Evolutionary conservation across 2,888 invertebrate species (phyloP).

Genomic region (Acrobasis suavella): DNA sequence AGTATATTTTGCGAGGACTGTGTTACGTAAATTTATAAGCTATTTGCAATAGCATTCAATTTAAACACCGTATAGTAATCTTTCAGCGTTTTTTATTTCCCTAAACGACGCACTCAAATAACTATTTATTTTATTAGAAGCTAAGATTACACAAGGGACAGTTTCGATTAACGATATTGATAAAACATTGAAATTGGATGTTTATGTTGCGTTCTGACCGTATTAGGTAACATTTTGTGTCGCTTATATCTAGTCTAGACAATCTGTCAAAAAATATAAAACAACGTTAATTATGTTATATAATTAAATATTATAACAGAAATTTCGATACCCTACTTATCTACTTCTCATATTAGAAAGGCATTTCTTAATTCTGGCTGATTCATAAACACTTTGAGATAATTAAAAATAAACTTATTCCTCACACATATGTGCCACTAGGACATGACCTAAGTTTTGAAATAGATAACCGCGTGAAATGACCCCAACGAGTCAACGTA

Average conservation of each 20-base stretch:
- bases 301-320: neutral
- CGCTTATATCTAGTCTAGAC: neutral
- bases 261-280: neutral
- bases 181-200: neutral
- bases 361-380: neutral
- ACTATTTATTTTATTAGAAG: neutral
- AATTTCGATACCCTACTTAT: neutral
- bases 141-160: neutral
- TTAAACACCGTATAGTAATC: constrained; percentile 4
- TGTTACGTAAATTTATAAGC: constrained; percentile 52
- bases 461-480: neutral
- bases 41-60: constrained; percentile 32
- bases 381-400: neutral
- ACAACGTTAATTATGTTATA: neutral
- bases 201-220: neutral
- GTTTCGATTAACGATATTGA: constrained; percentile 6
- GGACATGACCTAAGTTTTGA: neutral
- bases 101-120: constrained; percentile 9
- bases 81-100: neutral
- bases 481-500: constrained; percentile 1
- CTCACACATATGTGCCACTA: neutral
- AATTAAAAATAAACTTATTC: neutral
- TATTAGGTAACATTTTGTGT: neutral
- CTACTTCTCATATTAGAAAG: neutral
- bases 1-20: constrained; percentile 56